Conservation (phyloP, 2,797 vertebrate species). For the Odontamblyopus rebecca region DNA sequence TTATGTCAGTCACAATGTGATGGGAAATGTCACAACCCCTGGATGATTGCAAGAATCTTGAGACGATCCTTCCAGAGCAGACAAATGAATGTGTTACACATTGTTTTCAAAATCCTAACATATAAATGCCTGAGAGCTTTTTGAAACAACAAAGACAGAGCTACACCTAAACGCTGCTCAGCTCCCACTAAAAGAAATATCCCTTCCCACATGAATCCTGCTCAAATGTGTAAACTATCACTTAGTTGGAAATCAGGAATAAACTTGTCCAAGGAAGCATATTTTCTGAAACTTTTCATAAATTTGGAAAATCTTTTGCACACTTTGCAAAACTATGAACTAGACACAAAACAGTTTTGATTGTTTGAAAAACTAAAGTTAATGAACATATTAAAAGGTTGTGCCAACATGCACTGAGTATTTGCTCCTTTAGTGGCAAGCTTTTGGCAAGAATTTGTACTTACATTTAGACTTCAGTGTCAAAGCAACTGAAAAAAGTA, state of each 20-base stretch:
- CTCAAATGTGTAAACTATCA: constrained; percentile 13
- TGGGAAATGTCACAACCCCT: constrained; percentile 39
- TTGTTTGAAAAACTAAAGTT: too few species aligned
- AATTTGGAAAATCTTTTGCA: too few species aligned
- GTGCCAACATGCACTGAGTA: too few species aligned
- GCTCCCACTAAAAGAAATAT: constrained; percentile 13
- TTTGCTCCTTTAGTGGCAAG: too few species aligned
- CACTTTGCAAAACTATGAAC: too few species aligned
- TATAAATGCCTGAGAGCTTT: constrained; percentile 5
- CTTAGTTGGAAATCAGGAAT: not conserved
- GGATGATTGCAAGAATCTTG: constrained; percentile 36
- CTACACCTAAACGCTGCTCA: not conserved
- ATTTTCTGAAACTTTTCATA: too few species aligned
- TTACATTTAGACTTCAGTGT: too few species aligned
- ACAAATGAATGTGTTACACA: constrained; percentile 4
- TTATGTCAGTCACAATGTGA: constrained; percentile 52
- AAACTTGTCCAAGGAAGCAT: not conserved
- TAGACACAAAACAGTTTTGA: too few species aligned
- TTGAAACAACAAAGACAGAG: constrained; percentile 40
- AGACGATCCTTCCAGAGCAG: constrained; percentile 24
- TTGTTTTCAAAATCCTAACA: constrained; percentile 4
- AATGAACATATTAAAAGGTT: too few species aligned
- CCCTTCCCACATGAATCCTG: constrained; percentile 16
- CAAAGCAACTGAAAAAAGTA: not conserved
- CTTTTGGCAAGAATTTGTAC: too few species aligned